Base-by-base conservation (phyloP, 2,797 vertebrate species). In the Girardinus metallicus region DNA sequence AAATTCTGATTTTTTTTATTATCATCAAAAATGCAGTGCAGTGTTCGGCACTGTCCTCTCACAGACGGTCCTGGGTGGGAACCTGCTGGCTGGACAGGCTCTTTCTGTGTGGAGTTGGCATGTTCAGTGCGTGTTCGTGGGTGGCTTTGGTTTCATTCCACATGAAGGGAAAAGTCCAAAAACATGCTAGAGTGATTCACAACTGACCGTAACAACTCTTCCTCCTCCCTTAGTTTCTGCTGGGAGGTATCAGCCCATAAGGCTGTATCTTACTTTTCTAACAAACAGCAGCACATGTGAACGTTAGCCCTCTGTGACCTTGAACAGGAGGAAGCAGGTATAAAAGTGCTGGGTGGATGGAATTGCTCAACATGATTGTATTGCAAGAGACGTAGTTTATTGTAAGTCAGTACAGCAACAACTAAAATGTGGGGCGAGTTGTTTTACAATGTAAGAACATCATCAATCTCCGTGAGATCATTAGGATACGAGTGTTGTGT, bases 51-150 rank as follows among this genome's bases (percentile, higher is more conserved):
- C 36, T 29, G 23, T 60, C 53, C 23, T 5, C 36, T 29, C 41
- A 71, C 41, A 44, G 26, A 71, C 12, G 41, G 68, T 71, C 46
- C 53, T 46, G 57, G 43, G 18, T 21, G 21, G 44, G 16, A 66
- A 47, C 39, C 75, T 64, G 11, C 60, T 36, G 29, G 60, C 21
- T 34, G 16, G 12, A 76, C 36, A 12, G 23, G 44, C 11, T 66
- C 39, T 41, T 68, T 55, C 75, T 39, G 10, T 66, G 75, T 66
- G 49, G 41, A 62, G 57, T 47, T 76, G 57, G 21, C 73, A 74
- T 41, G 51, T 43, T 43, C 41, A 39, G 26, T 57, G 39, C 43
- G 39, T n/a, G 74, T 29, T 46, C 3, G 68, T 31, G 31, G 74
- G 39, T n/a, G 36, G 49, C 9, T 66, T 34, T 47, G 60, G 11